phyloP scores from a whole-genome alignment of 2,113 vertebrate species.

The Chinchilla lanigera region DNA sequence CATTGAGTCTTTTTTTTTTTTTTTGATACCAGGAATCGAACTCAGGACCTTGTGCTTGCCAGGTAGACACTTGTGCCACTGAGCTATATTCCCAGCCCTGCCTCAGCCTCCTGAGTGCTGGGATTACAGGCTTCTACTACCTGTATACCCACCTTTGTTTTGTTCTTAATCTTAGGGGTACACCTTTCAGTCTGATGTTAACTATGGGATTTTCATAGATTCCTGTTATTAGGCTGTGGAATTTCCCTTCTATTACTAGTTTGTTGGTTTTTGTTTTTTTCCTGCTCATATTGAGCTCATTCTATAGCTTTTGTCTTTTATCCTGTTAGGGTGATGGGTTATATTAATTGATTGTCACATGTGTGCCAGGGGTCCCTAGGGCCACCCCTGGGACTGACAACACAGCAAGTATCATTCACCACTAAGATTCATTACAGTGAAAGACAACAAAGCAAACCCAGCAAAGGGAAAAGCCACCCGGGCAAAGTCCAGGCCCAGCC shows the following conservation, averaged over 20 bases:
- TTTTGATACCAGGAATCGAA: no score
- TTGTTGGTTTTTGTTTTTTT: neutral
- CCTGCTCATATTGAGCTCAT: neutral
- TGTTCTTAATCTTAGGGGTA: neutral
- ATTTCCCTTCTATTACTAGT: neutral
- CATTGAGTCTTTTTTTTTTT: no score
- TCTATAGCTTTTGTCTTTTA: neutral
- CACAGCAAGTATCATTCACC: neutral
- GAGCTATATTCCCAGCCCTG: no score
- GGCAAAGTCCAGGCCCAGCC: slow-evolving; percentile 51
- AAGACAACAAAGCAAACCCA: neutral
- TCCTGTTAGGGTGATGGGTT: neutral
- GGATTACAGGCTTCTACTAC: no score
- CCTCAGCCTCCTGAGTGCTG: no score
- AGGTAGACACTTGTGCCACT: no score
- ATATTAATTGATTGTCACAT: neutral
- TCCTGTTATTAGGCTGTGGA: neutral
- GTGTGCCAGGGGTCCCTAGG: neutral
- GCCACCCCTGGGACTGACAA: neutral
- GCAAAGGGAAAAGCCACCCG: neutral
- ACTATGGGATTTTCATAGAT: neutral
- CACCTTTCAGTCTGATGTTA: neutral
- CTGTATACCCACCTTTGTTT: neutral
- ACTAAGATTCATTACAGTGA: neutral
- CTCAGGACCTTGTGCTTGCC: no score